phyloP scores from a whole-genome alignment of 2,797 vertebrate genomes.

The Rhynchotus rufescens region DNA sequence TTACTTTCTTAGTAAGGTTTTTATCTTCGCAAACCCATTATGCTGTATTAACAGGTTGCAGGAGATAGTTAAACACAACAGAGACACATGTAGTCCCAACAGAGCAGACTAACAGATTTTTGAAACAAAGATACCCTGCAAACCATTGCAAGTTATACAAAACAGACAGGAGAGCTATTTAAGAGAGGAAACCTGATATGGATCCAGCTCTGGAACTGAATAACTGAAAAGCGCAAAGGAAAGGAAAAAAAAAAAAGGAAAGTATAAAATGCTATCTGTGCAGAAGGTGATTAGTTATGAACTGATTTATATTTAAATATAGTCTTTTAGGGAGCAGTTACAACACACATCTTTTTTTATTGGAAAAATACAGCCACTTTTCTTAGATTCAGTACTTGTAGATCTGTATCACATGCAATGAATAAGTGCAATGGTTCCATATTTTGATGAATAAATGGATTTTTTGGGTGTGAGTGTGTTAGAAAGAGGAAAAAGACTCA shows the following conservation, averaged over 20 bases:
- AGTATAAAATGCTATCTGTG: conserved; percentile 69
- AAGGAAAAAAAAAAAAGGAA: conserved; percentile 34
- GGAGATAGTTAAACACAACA: conserved; percentile 58
- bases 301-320: conserved; percentile 63
- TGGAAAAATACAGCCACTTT: not conserved
- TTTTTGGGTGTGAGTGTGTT: not conserved
- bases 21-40: conserved; percentile 56
- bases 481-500: not conserved
- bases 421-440: not conserved
- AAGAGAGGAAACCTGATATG: conserved; percentile 59
- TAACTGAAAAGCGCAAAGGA: conserved; percentile 66
- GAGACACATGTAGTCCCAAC: conserved; percentile 32
- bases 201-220: conserved; percentile 56
- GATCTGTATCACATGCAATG: not conserved
- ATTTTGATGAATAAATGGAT: not conserved
- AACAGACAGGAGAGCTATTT: conserved; percentile 66
- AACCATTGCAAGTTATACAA: conserved; percentile 68
- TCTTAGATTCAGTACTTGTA: not conserved
- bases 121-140: conserved; percentile 46
- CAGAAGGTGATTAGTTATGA: conserved; percentile 64
- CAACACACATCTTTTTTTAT: not conserved
- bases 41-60: conserved; percentile 68
- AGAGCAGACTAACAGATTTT: conserved; percentile 30
- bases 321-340: not conserved
- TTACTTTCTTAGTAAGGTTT: conserved; percentile 56